phyloP scores from a whole-genome alignment of 2,888 invertebrate genomes.

The Luperina testacea region DNA sequence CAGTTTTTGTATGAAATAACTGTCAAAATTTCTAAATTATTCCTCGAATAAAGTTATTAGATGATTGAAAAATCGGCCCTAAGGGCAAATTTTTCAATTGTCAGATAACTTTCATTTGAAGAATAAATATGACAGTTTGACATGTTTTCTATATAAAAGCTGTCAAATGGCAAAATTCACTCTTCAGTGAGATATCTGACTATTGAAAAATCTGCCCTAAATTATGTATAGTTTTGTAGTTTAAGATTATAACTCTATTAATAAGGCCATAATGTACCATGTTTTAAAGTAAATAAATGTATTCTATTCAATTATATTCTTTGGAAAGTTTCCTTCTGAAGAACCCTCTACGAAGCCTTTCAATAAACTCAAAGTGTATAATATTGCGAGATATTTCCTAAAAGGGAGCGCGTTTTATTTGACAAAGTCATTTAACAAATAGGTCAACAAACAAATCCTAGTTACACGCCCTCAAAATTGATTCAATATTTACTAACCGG shows the following conservation, averaged over 20 bases:
- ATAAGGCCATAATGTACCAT: not conserved
- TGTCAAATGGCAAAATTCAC: not conserved
- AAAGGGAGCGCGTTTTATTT: not conserved
- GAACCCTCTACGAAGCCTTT: too few species aligned
- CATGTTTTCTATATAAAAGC: not conserved
- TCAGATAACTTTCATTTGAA: not conserved
- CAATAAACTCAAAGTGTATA: not conserved
- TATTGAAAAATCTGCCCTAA: not conserved
- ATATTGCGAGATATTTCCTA: not conserved
- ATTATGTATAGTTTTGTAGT: not conserved
- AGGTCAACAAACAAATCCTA: conserved; percentile 23
- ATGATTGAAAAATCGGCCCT: too few species aligned
- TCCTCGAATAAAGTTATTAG: too few species aligned
- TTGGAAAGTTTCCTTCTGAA: not conserved
- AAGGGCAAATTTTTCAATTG: not conserved
- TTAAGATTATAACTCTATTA: not conserved
- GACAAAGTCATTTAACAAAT: conserved; percentile 14
- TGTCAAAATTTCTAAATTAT: not conserved
- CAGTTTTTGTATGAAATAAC: not conserved
- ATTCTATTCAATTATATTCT: not conserved
- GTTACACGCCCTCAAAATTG: conserved; percentile 23
- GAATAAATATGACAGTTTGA: not conserved
- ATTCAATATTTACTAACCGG: conserved; percentile 34
- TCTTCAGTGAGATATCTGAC: not conserved
- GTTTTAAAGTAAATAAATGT: not conserved